phyloP scores from a whole-genome alignment of 1,140 invertebrate species.

The Lepidurus arcticus region DNA sequence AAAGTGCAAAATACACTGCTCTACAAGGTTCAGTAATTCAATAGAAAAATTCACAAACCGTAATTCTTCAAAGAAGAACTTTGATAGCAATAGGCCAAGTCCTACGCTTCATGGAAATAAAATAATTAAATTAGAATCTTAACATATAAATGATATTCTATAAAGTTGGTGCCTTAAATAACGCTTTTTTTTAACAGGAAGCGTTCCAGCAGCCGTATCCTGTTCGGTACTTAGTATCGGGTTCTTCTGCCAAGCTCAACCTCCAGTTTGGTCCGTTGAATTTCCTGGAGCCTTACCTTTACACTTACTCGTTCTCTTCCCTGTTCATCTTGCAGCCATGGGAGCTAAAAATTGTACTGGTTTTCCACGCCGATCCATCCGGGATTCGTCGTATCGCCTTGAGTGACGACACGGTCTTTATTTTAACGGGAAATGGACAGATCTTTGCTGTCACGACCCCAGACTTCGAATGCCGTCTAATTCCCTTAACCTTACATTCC shows the following conservation, averaged over 20 bases:
- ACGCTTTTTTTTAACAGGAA: not conserved
- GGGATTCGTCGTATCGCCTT: not conserved
- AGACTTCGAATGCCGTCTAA: not conserved
- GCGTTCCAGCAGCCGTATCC: conserved; percentile 9
- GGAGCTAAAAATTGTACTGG: not conserved
- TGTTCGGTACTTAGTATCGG: not conserved
- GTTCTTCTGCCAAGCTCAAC: not conserved
- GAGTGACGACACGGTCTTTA: not conserved
- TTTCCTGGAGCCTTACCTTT: not conserved
- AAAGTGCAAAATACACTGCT: not conserved
- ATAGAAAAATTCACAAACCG: too few species aligned
- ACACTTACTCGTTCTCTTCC: not conserved
- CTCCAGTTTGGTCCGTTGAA: not conserved
- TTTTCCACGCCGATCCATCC: not conserved
- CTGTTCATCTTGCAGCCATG: not conserved
- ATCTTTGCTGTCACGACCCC: not conserved
- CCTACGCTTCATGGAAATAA: too few species aligned
- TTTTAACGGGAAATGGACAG: not conserved
- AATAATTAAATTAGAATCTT: too few species aligned
- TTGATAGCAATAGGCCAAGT: too few species aligned
- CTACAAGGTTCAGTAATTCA: not conserved
- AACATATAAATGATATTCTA: too few species aligned
- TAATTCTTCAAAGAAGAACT: too few species aligned
- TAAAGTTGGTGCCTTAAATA: not conserved
- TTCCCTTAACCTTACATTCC: not conserved